These are phyloP conservation scores for Dendropsophus ebraccatus DNA, from an alignment of 2,113 vertebrate species.

Conservation along the genomic window DNA sequence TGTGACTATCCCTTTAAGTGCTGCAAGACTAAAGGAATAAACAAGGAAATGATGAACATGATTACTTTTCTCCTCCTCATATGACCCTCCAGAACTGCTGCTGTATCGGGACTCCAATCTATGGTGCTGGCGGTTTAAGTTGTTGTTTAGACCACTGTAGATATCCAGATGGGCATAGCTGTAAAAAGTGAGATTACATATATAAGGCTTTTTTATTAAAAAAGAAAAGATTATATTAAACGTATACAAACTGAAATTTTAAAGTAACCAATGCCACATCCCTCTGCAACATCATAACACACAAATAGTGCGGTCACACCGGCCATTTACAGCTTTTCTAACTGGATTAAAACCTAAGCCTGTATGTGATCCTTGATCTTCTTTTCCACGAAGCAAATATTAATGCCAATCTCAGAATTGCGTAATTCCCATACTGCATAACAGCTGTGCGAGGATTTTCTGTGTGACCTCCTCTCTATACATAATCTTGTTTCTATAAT, in stretches of 20 bases:
- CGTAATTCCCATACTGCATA: neutral
- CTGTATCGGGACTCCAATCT: conserved; percentile 97
- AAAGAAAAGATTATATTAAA: neutral
- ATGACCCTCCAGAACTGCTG: conserved; percentile 98
- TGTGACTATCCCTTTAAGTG: neutral
- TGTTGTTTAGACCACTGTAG: conserved; percentile 91
- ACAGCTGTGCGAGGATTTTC: neutral
- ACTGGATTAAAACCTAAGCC: neutral
- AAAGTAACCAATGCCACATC: neutral
- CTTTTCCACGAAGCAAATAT: neutral
- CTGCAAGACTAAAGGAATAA: neutral
- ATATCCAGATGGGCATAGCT: conserved; percentile 92
- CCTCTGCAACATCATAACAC: neutral
- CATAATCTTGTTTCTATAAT: neutral
- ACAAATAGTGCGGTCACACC: neutral
- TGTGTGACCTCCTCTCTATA: neutral
- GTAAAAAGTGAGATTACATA: conserved; percentile 42
- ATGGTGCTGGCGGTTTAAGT: conserved; percentile 94
- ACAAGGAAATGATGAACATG: neutral
- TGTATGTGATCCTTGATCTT: neutral
- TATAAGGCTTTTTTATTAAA: neutral
- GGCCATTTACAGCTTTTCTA: conserved; percentile 26
- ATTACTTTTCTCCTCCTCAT: conserved; percentile 98
- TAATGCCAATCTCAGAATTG: neutral
- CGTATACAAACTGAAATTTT: neutral